These are phyloP conservation scores for Petroica traversi DNA, from an alignment of 2,113 vertebrate species.

Conservation along the genomic window DNA sequence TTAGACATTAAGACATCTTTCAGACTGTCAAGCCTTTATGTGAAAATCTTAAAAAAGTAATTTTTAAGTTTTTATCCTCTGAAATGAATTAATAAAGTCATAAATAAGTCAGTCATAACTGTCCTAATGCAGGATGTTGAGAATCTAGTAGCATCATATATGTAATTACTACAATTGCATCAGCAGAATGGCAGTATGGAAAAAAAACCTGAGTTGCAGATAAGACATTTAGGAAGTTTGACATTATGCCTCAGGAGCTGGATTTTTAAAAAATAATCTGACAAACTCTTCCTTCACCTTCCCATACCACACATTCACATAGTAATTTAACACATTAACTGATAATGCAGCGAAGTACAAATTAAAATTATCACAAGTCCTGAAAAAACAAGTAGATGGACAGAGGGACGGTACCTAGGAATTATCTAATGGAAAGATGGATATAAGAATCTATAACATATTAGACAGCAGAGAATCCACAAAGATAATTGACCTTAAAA, in stretches of 20 bases:
- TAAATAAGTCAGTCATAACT: conserved; percentile 13
- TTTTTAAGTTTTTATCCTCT: conserved; percentile 27
- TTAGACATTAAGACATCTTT: conserved; percentile 21
- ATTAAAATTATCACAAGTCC: background rate
- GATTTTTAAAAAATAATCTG: accelerated
- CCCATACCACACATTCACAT: background rate
- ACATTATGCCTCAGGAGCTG: background rate
- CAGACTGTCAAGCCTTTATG: background rate
- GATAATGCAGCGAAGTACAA: background rate
- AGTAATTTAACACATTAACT: background rate
- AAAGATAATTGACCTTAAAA: background rate
- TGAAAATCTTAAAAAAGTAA: conserved; percentile 47
- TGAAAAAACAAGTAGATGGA: background rate
- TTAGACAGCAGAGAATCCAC: background rate
- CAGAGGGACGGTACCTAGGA: background rate
- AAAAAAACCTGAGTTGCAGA: background rate
- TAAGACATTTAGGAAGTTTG: background rate
- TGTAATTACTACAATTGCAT: background rate
- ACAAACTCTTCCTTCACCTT: background rate
- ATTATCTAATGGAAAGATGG: background rate
- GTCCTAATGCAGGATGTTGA: background rate
- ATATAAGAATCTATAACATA: background rate
- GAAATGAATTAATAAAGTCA: conserved; percentile 14
- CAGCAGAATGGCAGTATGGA: background rate
- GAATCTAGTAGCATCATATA: background rate